Conservation (phyloP, 2,888 invertebrate genomes). For the Ormyrus labotus region DNA sequence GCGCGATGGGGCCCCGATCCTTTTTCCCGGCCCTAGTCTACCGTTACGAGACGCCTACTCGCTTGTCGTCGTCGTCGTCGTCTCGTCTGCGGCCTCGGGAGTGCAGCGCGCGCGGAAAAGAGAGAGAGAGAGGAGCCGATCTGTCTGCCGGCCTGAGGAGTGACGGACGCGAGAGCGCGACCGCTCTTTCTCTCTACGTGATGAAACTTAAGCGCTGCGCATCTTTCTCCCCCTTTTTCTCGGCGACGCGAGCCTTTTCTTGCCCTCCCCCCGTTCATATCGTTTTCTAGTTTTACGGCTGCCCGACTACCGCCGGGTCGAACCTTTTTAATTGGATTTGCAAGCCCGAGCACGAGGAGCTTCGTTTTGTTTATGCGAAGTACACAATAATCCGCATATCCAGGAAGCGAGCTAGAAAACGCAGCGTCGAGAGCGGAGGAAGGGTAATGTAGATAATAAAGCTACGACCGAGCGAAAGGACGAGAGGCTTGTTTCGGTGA, state of each 20-base stretch:
- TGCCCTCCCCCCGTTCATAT: conserved; percentile 12
- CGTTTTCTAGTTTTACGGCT: conserved; percentile 30
- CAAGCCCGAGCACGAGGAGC: neutral
- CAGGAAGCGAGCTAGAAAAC: too few relatives aligned
- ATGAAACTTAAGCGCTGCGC: conserved; percentile 35
- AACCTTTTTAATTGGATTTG: conserved; percentile 34
- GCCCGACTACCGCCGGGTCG: neutral
- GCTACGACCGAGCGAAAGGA: neutral
- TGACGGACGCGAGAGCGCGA: conserved; percentile 18
- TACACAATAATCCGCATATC: too few relatives aligned
- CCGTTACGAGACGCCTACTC: conserved; percentile 45
- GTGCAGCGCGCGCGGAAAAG: neutral
- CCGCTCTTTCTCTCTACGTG: conserved; percentile 27
- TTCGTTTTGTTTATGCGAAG: neutral
- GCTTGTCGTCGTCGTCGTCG: neutral
- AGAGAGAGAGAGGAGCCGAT: conserved; percentile 24
- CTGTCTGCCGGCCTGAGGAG: conserved; percentile 31
- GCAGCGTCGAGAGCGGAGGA: too few relatives aligned
- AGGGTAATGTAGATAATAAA: neutral
- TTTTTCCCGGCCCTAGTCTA: conserved; percentile 57
- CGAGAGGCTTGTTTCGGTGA: neutral
- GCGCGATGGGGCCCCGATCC: conserved; percentile 50
- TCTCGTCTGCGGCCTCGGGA: neutral
- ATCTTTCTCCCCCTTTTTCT: neutral
- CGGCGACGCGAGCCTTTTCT: neutral